These are phyloP conservation scores for Muscina levida DNA, from an alignment of 2,888 invertebrate genomes.

Conservation along the genomic window DNA sequence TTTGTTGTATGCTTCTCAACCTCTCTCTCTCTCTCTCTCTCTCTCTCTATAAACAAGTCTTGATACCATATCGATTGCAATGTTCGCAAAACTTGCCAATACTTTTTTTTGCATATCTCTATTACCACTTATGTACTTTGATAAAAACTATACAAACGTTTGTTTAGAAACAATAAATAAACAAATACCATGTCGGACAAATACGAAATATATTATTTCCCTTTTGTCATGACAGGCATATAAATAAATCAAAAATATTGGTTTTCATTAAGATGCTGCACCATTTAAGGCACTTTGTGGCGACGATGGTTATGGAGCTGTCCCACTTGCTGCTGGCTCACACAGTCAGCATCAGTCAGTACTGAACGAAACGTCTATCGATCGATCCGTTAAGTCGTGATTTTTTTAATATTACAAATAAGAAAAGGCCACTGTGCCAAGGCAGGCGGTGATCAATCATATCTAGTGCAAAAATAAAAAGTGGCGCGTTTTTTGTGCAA, in stretches of 20 bases:
- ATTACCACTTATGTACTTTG: too few species aligned
- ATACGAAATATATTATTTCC: too few species aligned
- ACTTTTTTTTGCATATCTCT: too few species aligned
- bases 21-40: background rate
- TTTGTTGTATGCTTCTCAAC: background rate
- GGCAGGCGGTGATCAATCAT: too few species aligned
- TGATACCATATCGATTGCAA: constrained; percentile 40
- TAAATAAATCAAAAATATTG: background rate
- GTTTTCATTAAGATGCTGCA: constrained; percentile 7
- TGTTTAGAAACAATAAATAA: too few species aligned
- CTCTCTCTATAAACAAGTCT: too few species aligned
- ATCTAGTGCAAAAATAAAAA: too few species aligned
- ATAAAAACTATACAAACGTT: too few species aligned
- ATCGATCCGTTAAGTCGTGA: background rate
- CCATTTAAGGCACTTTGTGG: constrained; percentile 1
- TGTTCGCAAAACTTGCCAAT: constrained; percentile 34
- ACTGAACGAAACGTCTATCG: constrained; percentile 17
- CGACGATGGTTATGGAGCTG: background rate
- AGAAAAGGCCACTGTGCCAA: too few species aligned
- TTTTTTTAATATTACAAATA: too few species aligned
- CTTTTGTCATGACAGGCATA: background rate
- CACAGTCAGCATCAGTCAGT: constrained; percentile 12
- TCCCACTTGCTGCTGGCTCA: background rate
- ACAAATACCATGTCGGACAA: too few species aligned
- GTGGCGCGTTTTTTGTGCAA: too few species aligned